Percentiles rank a stretch among this genome's conserved stretches.
phyloP scores from a whole-genome alignment of 2,888 invertebrate species.

The Escarpia spicata region DNA sequence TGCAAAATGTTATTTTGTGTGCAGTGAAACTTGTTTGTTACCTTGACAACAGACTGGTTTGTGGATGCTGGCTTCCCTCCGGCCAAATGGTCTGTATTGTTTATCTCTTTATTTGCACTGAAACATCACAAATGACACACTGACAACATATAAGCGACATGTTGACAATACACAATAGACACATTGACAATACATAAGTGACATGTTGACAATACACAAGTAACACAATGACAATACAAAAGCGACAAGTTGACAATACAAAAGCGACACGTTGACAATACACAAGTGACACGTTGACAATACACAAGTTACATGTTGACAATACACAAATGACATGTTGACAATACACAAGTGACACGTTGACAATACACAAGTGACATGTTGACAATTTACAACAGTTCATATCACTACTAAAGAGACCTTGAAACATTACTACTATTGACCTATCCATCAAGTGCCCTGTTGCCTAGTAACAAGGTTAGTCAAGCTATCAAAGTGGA shows the following conservation, averaged over 20 bases:
- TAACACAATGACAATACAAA: neutral
- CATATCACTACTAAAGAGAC: no score
- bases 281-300: no score
- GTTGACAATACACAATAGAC: neutral
- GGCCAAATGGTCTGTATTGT: neutral
- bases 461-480: no score
- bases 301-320: no score
- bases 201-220: neutral
- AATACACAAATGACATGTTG: neutral
- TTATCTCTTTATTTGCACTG: neutral
- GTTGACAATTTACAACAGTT: no score
- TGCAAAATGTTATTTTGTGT: neutral
- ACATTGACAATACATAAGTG: neutral
- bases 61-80: neutral
- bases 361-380: no score
- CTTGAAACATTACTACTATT: no score
- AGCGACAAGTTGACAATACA: no score
- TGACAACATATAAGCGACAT: neutral
- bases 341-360: no score
- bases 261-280: no score
- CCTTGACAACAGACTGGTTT: constrained; percentile 19
- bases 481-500: no score
- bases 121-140: neutral
- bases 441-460: no score
- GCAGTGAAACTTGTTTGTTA: neutral